Evolutionary conservation across 2,797 vertebrate species (phyloP).

Genomic region (Centropyge bicolor): DNA sequence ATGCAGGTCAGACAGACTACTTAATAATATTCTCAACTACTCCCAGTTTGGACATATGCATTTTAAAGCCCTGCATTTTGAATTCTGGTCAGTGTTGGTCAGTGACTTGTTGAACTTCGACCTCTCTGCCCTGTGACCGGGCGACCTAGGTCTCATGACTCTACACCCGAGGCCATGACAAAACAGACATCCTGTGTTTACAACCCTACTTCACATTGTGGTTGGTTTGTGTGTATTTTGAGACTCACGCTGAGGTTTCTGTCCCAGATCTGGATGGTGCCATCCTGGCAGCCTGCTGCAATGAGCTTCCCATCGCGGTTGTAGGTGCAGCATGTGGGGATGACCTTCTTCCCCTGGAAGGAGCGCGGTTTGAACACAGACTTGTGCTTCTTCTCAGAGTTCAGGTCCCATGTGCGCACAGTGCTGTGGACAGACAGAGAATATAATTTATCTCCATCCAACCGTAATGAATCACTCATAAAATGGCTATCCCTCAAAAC

Average conservation of each 20-base stretch:
- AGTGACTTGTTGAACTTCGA: conserved; percentile 69
- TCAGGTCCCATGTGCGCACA: conserved; percentile 95
- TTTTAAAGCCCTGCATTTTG: conserved; percentile 46
- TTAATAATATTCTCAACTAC: conserved; percentile 15
- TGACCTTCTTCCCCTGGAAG: conserved; percentile 93
- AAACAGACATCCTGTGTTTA: conserved; percentile 67
- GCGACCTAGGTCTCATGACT: conserved; percentile 63
- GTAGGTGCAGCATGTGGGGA: conserved; percentile 94
- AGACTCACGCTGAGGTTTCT: conserved; percentile 94
- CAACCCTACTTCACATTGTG: conserved; percentile 33
- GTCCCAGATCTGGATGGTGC: conserved; percentile 98
- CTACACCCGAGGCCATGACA: conserved; percentile 43
- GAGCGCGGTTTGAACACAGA: conserved; percentile 94
- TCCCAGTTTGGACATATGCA: conserved; percentile 36
- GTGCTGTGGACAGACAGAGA: conserved; percentile 84
- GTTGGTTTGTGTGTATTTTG: conserved; percentile 11
- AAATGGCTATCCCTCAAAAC: conserved; percentile 40
- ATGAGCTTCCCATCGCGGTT: conserved; percentile 95
- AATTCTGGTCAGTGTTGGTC: conserved; percentile 64
- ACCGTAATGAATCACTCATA: conserved; percentile 34
- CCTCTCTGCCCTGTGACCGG: conserved; percentile 66
- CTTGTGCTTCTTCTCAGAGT: conserved; percentile 95
- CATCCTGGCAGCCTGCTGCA: conserved; percentile 96
- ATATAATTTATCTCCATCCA: conserved; percentile 22
- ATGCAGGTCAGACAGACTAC: background rate